These are phyloP conservation scores for Phylloscopus trochiloides DNA, from an alignment of 2,113 vertebrate genomes.

Conservation along the genomic window DNA sequence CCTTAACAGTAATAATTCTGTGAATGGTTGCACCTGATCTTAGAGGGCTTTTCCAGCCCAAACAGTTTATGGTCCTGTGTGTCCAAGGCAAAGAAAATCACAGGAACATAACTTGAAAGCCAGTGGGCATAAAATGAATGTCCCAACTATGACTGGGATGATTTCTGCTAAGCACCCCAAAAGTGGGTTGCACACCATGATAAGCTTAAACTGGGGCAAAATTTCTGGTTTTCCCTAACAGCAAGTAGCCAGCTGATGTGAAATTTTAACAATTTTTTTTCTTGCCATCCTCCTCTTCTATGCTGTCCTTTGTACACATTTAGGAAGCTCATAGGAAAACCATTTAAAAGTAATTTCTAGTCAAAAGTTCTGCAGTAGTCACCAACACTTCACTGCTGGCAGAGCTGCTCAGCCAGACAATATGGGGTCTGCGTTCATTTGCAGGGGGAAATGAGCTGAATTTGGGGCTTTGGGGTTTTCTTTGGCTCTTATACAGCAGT, in stretches of 20 bases:
- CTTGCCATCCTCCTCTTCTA: neutral
- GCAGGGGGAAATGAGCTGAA: neutral
- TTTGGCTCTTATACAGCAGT: neutral
- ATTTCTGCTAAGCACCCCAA: neutral
- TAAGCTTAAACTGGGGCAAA: neutral
- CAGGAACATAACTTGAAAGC: neutral
- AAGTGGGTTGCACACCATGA: neutral
- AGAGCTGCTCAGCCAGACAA: neutral
- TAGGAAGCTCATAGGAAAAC: neutral
- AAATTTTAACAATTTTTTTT: neutral
- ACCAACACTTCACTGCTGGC: neutral
- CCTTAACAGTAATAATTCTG: neutral
- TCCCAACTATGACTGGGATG: accelerated
- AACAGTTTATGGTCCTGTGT: neutral
- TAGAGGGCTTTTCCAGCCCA: neutral
- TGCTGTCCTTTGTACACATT: neutral
- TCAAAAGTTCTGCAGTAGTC: neutral
- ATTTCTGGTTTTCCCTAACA: neutral
- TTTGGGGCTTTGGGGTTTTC: neutral
- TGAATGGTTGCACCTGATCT: neutral
- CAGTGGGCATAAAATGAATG: neutral
- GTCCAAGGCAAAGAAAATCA: neutral
- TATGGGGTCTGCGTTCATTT: neutral
- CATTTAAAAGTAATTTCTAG: neutral
- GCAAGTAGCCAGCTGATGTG: neutral